phyloP scores from a whole-genome alignment of 2,113 vertebrate species.

The Ivindomyrus marchei region DNA sequence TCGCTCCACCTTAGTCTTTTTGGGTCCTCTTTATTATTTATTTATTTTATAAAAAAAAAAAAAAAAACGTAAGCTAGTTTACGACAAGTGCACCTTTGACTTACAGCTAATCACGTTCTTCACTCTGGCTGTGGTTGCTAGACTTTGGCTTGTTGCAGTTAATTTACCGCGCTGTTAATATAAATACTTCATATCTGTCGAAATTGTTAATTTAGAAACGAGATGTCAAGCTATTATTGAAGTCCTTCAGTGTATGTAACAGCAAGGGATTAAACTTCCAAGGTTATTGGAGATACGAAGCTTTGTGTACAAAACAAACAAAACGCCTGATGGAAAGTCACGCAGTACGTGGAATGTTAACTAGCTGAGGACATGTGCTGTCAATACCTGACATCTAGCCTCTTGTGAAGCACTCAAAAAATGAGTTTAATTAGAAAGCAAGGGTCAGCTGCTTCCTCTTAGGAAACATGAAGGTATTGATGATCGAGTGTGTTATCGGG shows the following conservation, averaged over 20 bases:
- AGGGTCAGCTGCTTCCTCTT: conserved; percentile 56
- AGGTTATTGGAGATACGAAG: conserved; percentile 40
- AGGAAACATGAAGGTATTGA: conserved; percentile 68
- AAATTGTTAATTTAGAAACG: neutral
- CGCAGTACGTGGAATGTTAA: conserved; percentile 54
- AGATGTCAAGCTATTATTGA: neutral
- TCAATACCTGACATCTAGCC: conserved; percentile 68
- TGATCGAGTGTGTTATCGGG: conserved; percentile 52
- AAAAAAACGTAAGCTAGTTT: neutral
- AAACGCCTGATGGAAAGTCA: conserved; percentile 42
- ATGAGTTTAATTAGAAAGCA: conserved; percentile 53
- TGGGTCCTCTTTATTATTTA: neutral
- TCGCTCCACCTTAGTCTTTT: neutral
- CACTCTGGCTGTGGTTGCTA: neutral
- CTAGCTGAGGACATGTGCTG: conserved; percentile 66
- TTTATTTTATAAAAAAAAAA: neutral
- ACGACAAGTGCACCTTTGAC: no score
- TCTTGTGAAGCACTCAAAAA: conserved; percentile 61
- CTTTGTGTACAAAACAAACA: conserved; percentile 29
- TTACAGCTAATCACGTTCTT: neutral
- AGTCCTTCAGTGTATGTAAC: conserved; percentile 29
- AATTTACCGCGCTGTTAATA: neutral
- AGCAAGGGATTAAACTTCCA: conserved; percentile 40
- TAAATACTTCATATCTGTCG: neutral
- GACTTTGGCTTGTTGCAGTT: neutral